Conservation (phyloP, 2,113 vertebrate species). For the Martes martes region DNA sequence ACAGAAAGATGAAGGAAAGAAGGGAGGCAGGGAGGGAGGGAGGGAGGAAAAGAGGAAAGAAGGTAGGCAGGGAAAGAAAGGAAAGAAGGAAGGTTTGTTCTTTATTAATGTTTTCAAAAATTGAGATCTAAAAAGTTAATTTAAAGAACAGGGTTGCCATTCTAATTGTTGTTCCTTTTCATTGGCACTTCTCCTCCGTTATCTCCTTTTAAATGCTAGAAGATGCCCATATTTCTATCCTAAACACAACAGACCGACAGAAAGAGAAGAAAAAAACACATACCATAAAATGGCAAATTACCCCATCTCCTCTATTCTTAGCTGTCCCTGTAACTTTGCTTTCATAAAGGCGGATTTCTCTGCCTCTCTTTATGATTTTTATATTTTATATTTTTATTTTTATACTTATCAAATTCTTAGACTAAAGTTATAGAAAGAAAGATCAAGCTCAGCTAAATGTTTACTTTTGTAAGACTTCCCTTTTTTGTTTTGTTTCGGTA, state of each 20-base stretch:
- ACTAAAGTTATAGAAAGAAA: not conserved
- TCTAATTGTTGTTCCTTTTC: not conserved
- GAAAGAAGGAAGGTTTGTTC: not conserved
- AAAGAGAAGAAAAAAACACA: not conserved
- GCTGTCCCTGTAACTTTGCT: not conserved
- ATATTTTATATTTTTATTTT: not conserved
- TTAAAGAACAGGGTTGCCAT: not conserved
- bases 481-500: not conserved
- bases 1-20: not conserved
- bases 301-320: not conserved
- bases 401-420: not conserved
- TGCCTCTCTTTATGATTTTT: not conserved
- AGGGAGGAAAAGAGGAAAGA: not conserved
- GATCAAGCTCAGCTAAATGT: not conserved
- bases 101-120: not conserved
- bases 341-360: not conserved
- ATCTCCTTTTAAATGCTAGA: not conserved
- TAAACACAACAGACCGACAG: not conserved
- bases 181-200: not conserved
- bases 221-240: not conserved
- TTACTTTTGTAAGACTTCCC: not conserved
- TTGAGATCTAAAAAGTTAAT: not conserved
- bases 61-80: not conserved
- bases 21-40: not conserved
- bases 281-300: rapidly evolving